A percentile compares a stretch with the other conserved stretches of the same genome.
These are phyloP conservation scores for Hyperoplus immaculatus DNA, from an alignment of 2,797 vertebrate species.

Conservation along the genomic window DNA sequence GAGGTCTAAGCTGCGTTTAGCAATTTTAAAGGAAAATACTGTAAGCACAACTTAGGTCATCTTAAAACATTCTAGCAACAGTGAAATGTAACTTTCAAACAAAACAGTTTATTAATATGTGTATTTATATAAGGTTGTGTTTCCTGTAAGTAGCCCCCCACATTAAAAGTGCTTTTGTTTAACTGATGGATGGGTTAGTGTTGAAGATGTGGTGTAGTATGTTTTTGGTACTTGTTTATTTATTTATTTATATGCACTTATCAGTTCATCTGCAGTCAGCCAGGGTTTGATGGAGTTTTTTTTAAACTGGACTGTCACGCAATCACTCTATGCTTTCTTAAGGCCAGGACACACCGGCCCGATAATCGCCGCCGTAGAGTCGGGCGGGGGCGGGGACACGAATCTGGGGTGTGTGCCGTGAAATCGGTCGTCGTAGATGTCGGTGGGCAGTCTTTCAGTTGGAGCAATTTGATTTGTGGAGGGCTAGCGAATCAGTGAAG, in stretches of 20 bases:
- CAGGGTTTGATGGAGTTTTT: slow-evolving; percentile 12
- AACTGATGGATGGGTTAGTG: slow-evolving; percentile 7
- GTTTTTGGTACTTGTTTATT: too few species aligned
- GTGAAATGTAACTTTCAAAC: background rate
- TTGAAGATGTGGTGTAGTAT: slow-evolving; percentile 8
- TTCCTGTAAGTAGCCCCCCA: slow-evolving; percentile 10
- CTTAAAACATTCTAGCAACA: slow-evolving; percentile 2
- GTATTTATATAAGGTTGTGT: slow-evolving; percentile 1
- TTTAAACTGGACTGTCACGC: background rate
- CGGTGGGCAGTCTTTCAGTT: too few species aligned
- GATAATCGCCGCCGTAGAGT: too few species aligned
- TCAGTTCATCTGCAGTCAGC: slow-evolving; percentile 16
- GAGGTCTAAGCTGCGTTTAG: slow-evolving; percentile 1
- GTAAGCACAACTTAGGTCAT: background rate
- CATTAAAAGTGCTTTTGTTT: slow-evolving; percentile 9
- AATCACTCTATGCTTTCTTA: background rate
- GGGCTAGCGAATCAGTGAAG: too few species aligned
- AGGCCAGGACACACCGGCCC: too few species aligned
- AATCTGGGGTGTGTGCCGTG: too few species aligned
- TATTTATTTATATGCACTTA: background rate
- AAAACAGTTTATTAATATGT: background rate
- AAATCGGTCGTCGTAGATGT: too few species aligned
- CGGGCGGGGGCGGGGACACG: too few species aligned
- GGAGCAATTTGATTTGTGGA: too few species aligned
- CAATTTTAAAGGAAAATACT: slow-evolving; percentile 27